These are phyloP conservation scores for Polyploca ridens DNA, from an alignment of 2,888 invertebrate species.

Conservation along the genomic window DNA sequence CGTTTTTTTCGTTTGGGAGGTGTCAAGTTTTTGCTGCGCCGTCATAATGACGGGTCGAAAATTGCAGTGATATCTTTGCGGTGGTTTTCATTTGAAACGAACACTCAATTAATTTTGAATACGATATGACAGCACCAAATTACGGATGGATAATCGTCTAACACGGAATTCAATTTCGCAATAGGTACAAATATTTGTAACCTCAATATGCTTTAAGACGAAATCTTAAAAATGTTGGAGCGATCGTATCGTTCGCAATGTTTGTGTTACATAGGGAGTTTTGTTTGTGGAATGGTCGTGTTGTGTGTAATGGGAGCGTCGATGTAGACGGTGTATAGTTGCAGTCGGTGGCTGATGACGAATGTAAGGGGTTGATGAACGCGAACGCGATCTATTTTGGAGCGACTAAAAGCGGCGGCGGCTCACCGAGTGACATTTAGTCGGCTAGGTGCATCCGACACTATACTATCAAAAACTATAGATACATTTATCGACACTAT, in stretches of 20 bases:
- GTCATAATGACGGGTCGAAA: conserved; percentile 73
- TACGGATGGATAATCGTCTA: conserved; percentile 52
- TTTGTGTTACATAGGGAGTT: conserved; percentile 44
- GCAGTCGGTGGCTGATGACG: conserved; percentile 64
- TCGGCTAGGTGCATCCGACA: conserved; percentile 78
- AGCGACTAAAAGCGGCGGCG: conserved; percentile 77
- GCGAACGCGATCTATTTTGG: conserved; percentile 76
- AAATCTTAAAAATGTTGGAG: conserved; percentile 24
- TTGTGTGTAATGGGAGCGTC: conserved; percentile 44
- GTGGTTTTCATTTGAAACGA: conserved; percentile 56
- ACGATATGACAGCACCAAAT: conserved; percentile 74
- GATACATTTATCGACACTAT: conserved; percentile 42
- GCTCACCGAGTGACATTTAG: conserved; percentile 83
- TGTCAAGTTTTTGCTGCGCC: conserved; percentile 74
- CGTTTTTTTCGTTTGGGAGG: conserved; percentile 55
- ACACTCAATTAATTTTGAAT: conserved; percentile 75
- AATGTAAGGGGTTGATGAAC: conserved; percentile 82
- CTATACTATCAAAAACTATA: conserved; percentile 58
- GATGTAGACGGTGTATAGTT: conserved; percentile 67
- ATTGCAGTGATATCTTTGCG: conserved; percentile 66
- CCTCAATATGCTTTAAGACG: conserved; percentile 33
- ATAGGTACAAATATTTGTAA: conserved; percentile 39
- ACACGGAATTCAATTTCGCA: conserved; percentile 39
- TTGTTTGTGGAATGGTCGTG: conserved; percentile 31
- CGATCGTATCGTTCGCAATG: conserved; percentile 25